Evolutionary conservation across 2,888 invertebrate species (phyloP), one percentile per base, ranked within the genome.

Genomic region (Anodontia alba): DNA sequence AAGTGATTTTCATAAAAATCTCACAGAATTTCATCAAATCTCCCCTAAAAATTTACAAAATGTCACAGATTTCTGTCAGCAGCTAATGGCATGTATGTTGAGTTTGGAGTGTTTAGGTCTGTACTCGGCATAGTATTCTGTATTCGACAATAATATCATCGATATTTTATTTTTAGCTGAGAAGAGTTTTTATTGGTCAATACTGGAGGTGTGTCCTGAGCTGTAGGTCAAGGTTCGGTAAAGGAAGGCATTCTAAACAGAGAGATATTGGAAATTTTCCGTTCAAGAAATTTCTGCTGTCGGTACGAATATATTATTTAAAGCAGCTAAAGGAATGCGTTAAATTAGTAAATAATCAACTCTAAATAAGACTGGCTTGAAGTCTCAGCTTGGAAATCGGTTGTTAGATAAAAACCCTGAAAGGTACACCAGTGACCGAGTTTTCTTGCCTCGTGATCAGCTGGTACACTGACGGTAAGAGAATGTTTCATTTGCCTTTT

Each of bases 191-290:
- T 54, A 83, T 86, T 86, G 81, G 83, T 74, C 72, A 54, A 77
- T 72, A 43, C 46, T 83, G 80, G 80, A 83, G 83, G 83, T 83
- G 83, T 83, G 83, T 83, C 78, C 26, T 23, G 8, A 7, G 17
- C 7, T 12, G 23, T 15, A 38, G 62, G 66, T 74, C 66, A 67
- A 23, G 73, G 67, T 67, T 42, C 42, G 5, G 8, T 1, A 38
- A 69, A 29, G 66, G n/a, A 73, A 69, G 78, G 78, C 29, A 26
- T 7, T 23, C 23, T 73, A 26, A 62, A n/a, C 42, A 43, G 38
- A n/a, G 38, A 15, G 29, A 38, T 46, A 49, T 66, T 33, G n/a
- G 29, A 67, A 62, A 46, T 43, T 42, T 74, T 70, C 26, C 70
- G 38, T 38, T 46, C 8, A 5, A 46, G 26, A 46, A 23, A 3